phyloP scores from a whole-genome alignment of 2,113 vertebrate genomes.

The Chelonoidis abingdonii region DNA sequence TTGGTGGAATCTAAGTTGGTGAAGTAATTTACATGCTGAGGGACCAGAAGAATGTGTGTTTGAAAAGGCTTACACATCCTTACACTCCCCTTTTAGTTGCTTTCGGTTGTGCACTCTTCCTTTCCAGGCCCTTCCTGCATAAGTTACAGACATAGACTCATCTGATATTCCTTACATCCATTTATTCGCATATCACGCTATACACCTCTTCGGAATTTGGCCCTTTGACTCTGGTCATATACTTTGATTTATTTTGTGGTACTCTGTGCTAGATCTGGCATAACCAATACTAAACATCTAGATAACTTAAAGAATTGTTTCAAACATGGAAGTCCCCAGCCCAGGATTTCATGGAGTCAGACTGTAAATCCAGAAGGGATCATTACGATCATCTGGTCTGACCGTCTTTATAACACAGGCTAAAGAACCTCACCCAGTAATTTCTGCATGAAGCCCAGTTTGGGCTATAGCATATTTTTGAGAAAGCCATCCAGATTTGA shows the following conservation, averaged over 20 bases:
- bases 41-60: not conserved
- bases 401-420: slow-evolving; percentile 53
- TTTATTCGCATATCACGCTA: not conserved
- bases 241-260: slow-evolving; percentile 52
- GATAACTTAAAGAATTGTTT: slow-evolving; percentile 38
- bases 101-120: not conserved
- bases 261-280: slow-evolving; percentile 25
- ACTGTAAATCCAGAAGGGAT: slow-evolving; percentile 49
- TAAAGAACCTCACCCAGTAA: slow-evolving; percentile 64
- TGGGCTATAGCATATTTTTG: slow-evolving; percentile 45
- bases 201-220: not conserved
- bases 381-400: slow-evolving; percentile 56
- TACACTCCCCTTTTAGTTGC: not conserved
- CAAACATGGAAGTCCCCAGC: slow-evolving; percentile 44
- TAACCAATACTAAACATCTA: slow-evolving; percentile 8
- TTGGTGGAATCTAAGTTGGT: not conserved
- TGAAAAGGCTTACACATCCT: not conserved
- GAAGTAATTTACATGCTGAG: not conserved
- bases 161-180: not conserved
- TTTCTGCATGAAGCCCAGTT: slow-evolving; percentile 59
- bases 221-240: not conserved
- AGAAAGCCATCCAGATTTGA: slow-evolving; percentile 50
- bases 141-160: not conserved
- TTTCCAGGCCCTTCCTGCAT: not conserved
- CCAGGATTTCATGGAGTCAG: slow-evolving; percentile 60